Base-by-base conservation (phyloP, 2,888 invertebrate genomes). In the Timandra comae region DNA sequence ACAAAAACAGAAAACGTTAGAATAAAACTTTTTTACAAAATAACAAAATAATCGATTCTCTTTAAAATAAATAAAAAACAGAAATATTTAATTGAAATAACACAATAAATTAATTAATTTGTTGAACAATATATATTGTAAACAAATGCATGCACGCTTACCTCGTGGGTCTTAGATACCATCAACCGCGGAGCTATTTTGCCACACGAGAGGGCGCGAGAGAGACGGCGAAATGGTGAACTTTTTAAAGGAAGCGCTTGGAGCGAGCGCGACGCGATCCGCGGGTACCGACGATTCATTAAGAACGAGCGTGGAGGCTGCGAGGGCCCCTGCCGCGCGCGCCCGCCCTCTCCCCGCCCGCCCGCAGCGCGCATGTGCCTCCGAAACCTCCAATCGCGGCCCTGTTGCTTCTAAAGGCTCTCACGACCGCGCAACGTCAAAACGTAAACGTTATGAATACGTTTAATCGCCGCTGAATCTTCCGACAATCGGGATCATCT, bases 391-490 rank as follows among this genome's bases (percentile, higher is more conserved):
- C 75, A 76, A 73, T 76, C 63, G 68, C 66, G 60, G 77, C 73
- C 84, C 82, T 84, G 84, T 85, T 85, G 84, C 82, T 79, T 84
- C 80, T 76, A 75, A 77, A 76, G 69, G 63, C 67, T 80, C 79
- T 75, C 75, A 76, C 78, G 69, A 63, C 66, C 61, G 63, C 64
- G 58, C 60, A 61, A 78, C 64, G 72, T 76, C 79, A 74, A 72
- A 77, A 74, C 72, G 69, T 70, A 71, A 78, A 75, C 71, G 76
- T 71, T 64, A 79, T 79, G 81, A 82, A 81, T 80, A 80, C 77
- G 74, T 61, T 72, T 77, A 76, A 80, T 77, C 75, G 72, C 63
- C 64, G 59, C 63, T 51, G 66, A 73, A 77, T 74, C 71, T 70
- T 62, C 63, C 64, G 64, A 74, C 74, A 70, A 76, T 74, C 70